These are phyloP conservation scores for Leiothrix lutea DNA, from an alignment of 2,113 vertebrate genomes.

Conservation along the genomic window DNA sequence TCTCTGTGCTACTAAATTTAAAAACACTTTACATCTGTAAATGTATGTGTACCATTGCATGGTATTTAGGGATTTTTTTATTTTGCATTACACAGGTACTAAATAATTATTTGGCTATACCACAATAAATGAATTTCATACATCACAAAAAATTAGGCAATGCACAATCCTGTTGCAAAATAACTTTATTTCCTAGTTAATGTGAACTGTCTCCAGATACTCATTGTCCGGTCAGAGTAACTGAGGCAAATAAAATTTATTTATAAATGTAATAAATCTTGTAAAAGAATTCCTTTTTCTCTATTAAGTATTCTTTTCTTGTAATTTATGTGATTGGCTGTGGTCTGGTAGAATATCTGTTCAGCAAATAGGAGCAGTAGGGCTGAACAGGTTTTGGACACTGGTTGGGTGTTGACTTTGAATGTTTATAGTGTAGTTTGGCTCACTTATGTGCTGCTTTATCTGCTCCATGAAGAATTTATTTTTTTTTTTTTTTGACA, in stretches of 20 bases:
- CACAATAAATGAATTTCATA: background rate
- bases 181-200: background rate
- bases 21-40: background rate
- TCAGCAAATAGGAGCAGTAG: background rate
- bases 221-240: background rate
- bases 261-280: background rate
- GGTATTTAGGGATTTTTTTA: background rate
- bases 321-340: background rate
- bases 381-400: background rate
- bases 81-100: background rate
- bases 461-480: background rate
- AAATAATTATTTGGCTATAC: background rate
- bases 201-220: background rate
- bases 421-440: background rate
- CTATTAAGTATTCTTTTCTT: background rate
- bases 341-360: background rate
- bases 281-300: background rate
- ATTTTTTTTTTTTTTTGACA: background rate
- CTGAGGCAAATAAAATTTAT: background rate
- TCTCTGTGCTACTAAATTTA: background rate
- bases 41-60: background rate
- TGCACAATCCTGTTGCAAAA: background rate
- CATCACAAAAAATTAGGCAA: background rate
- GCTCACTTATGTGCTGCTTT: background rate
- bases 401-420: background rate